A percentile compares a stretch with the other conserved stretches of the same genome.
phyloP scores from a whole-genome alignment of 2,113 vertebrate genomes.

The Jaculus jaculus region DNA sequence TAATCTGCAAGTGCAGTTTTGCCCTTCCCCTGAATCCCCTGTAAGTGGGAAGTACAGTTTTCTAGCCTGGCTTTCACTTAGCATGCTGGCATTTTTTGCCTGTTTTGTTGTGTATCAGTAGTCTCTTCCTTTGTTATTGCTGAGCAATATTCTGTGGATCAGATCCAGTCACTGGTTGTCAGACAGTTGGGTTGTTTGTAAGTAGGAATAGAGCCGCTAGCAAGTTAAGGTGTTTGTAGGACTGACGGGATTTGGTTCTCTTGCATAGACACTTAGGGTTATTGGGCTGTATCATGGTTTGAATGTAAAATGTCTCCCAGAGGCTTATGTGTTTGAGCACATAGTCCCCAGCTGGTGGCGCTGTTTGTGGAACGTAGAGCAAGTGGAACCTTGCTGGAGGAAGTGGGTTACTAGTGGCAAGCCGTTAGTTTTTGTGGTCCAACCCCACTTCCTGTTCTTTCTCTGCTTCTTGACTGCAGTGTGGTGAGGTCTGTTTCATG shows the following conservation, averaged over 20 bases:
- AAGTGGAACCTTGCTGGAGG: too few relatives aligned
- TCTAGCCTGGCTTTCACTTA: accelerated
- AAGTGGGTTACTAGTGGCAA: too few relatives aligned
- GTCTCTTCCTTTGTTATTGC: background rate
- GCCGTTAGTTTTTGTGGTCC: too few relatives aligned
- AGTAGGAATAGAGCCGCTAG: too few relatives aligned
- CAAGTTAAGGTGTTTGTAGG: background rate
- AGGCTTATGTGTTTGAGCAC: too few relatives aligned
- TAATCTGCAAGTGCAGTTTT: background rate
- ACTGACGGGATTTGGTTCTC: background rate
- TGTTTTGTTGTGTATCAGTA: accelerated
- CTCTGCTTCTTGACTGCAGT: too few relatives aligned
- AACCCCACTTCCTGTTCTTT: too few relatives aligned
- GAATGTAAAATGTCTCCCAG: too few relatives aligned
- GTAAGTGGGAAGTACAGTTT: background rate
- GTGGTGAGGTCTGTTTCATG: too few relatives aligned
- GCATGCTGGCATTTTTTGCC: accelerated
- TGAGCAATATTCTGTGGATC: too few relatives aligned
- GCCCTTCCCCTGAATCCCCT: background rate
- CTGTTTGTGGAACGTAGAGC: too few relatives aligned
- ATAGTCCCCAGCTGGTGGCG: too few relatives aligned
- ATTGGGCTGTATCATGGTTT: background rate
- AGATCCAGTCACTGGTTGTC: background rate
- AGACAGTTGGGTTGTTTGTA: background rate
- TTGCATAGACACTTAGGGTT: background rate